Evolutionary conservation across 1,140 invertebrate species (phyloP).

Genomic region (Eubasilissa regina): DNA sequence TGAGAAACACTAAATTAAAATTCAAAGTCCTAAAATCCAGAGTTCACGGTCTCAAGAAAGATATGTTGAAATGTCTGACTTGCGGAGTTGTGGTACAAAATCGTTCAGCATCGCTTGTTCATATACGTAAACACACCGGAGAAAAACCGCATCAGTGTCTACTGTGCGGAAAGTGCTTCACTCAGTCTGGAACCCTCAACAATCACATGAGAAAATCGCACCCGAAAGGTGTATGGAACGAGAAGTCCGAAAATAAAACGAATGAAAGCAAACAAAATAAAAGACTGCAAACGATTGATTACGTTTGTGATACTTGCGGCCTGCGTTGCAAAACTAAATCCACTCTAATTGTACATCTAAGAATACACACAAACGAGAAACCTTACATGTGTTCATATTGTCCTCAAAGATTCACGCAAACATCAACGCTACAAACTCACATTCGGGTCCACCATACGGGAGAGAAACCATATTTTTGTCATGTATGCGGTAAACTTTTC

Average conservation of each 20-base stretch:
- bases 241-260: background rate
- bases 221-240: conserved; percentile 13
- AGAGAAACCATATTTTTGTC: conserved; percentile 31
- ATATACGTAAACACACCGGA: conserved; percentile 24
- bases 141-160: conserved; percentile 14
- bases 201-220: conserved; percentile 20
- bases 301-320: conserved; percentile 4
- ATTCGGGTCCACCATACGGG: background rate
- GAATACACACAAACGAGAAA: conserved; percentile 22
- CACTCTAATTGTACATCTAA: conserved; percentile 6
- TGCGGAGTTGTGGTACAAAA: conserved; percentile 12
- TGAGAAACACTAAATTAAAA: background rate
- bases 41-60: conserved; percentile 15
- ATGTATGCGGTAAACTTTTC: conserved; percentile 28
- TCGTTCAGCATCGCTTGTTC: conserved; percentile 20
- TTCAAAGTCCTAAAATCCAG: conserved; percentile 5
- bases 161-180: conserved; percentile 10
- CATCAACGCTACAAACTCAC: background rate
- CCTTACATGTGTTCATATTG: conserved; percentile 16
- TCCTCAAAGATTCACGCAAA: background rate
- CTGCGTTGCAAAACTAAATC: conserved; percentile 3
- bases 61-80: conserved; percentile 29
- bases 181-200: conserved; percentile 10
- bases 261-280: background rate
- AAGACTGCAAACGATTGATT: background rate